Base-by-base conservation (phyloP, 2,888 invertebrate genomes). In the Parnassius orleans region DNA sequence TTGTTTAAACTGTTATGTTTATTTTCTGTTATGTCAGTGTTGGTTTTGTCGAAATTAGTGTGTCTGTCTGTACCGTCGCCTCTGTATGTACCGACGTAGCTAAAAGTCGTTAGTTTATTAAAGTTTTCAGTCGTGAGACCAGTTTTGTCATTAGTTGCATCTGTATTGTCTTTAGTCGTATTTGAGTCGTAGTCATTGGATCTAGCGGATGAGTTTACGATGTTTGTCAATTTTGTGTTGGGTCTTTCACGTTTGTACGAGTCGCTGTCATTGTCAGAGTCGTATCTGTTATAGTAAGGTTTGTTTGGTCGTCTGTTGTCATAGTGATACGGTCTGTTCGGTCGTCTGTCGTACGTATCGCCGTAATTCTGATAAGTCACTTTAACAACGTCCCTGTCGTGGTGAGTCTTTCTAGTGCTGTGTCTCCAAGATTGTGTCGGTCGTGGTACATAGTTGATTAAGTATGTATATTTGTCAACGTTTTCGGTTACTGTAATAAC, bases 401-500 rank as follows among this genome's bases (percentile, higher is more conserved):
- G 69, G 65, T 82, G 69, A 57, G 75, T 77, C 67, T 81, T 75
- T 79, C 80, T 83, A 47, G 88, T 90, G 1, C 84, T 84, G 61
- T 83, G 83, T 79, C 90, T 80, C 83, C 86, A 91, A 2, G 91
- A 85, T 69, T 88, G 86, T 41, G 92, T 92, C 54, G 92, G 87
- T 80, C 87, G 80, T 0, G 92, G 92, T n/a, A 92, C 92, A 65
- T 92, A 92, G 69, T 92, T 92, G 12, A 92, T 92, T 1, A 92
- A 76, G 68, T 92, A 92, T 61, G 92, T 92, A 62, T 85, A 92
- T 77, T 89, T 90, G 78, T 92, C 84, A 60, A 85, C 78, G 66
- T 91, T 91, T 74, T 90, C 90, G 64, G 92, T 92, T 58, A 91
- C 91, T 61, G 90, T 81, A 69, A 91, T 79, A 51, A 90, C 84